A percentile compares a stretch with the other conserved stretches of the same genome.
Conservation (phyloP, 2,888 invertebrate genomes). For the Quadroppia sp. region DNA sequence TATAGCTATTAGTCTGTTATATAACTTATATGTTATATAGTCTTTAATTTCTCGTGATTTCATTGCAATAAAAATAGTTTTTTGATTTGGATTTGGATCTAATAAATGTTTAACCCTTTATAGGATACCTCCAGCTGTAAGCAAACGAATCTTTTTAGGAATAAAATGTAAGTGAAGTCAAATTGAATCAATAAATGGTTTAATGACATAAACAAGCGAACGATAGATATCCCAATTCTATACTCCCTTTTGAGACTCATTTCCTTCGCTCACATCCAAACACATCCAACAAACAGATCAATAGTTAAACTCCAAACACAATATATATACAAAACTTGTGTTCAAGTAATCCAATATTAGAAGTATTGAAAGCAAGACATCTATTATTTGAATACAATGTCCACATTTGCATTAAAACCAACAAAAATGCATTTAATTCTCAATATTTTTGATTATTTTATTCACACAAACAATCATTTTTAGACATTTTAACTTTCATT, state of each 20-base stretch:
- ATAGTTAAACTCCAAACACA: slow-evolving; percentile 14
- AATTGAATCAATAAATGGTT: slow-evolving; percentile 34
- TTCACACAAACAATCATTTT: too few relatives aligned
- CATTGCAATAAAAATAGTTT: not conserved
- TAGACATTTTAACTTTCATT: too few relatives aligned
- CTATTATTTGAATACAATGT: too few relatives aligned
- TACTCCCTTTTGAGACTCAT: slow-evolving; percentile 35
- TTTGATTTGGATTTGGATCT: slow-evolving; percentile 19
- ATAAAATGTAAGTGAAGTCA: slow-evolving; percentile 52
- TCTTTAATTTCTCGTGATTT: slow-evolving; percentile 6
- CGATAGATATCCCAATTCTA: slow-evolving; percentile 28
- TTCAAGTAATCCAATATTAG: too few relatives aligned
- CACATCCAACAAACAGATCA: slow-evolving; percentile 35
- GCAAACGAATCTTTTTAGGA: slow-evolving; percentile 51
- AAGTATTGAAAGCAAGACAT: too few relatives aligned
- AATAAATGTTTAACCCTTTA: slow-evolving; percentile 47
- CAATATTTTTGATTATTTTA: too few relatives aligned
- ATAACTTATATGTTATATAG: not conserved
- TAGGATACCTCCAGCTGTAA: slow-evolving; percentile 51
- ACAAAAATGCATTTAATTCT: too few relatives aligned
- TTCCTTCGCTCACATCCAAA: slow-evolving; percentile 19
- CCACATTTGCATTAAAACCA: too few relatives aligned
- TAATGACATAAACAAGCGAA: slow-evolving; percentile 32
- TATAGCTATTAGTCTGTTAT: not conserved
- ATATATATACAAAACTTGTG: not conserved